phyloP scores from a whole-genome alignment of 2,888 invertebrate species.

The Chirona hameri region DNA sequence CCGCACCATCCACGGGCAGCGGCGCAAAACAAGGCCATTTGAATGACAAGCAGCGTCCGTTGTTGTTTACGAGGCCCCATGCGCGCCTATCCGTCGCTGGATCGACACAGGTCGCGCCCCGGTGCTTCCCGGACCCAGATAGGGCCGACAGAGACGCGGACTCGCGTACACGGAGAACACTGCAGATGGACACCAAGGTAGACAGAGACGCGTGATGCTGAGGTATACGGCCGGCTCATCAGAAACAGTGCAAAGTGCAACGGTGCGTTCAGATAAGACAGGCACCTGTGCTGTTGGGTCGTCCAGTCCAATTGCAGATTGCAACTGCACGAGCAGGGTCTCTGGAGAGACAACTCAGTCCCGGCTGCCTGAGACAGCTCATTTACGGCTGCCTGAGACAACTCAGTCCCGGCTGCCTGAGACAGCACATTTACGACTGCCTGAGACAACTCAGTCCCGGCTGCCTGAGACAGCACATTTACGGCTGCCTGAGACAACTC shows the following conservation, averaged over 20 bases:
- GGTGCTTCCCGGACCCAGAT: background rate
- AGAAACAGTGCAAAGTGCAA: background rate
- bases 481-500: background rate
- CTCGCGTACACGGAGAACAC: background rate
- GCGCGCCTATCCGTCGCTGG: background rate
- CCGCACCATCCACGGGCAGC: background rate
- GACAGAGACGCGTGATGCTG: background rate
- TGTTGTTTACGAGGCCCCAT: slow-evolving; percentile 6
- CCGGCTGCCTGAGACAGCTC: background rate
- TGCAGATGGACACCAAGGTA: background rate
- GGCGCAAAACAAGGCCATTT: slow-evolving; percentile 2
- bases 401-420: background rate
- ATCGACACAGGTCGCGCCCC: background rate
- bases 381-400: background rate
- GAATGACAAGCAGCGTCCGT: background rate
- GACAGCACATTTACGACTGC: too few relatives aligned
- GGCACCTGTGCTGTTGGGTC: too few relatives aligned
- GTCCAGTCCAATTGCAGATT: too few relatives aligned
- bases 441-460: background rate
- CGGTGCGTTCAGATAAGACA: background rate
- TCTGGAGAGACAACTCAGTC: background rate
- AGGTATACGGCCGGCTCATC: background rate
- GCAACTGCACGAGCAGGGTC: too few relatives aligned
- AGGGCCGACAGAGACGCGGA: background rate
- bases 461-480: background rate